Evolutionary conservation across 1,140 invertebrate genomes (phyloP).

Genomic region (Leptinotarsa texana): DNA sequence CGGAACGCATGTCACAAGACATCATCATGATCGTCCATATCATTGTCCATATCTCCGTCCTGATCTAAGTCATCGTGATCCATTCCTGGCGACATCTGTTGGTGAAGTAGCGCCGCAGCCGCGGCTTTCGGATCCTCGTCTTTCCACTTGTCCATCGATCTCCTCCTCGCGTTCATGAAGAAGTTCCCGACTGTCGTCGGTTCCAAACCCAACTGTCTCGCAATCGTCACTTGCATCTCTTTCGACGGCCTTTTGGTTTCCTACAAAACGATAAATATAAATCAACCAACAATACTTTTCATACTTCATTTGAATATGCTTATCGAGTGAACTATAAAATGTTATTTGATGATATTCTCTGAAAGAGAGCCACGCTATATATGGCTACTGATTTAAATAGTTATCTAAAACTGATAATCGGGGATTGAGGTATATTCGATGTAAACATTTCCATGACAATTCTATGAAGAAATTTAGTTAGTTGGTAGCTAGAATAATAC

Average conservation of each 20-base stretch:
- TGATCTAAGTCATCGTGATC: conserved; percentile 57
- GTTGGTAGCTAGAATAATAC: no score
- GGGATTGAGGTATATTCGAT: no score
- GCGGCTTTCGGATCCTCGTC: conserved; percentile 76
- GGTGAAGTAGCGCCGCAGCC: conserved; percentile 45
- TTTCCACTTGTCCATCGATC: conserved; percentile 99
- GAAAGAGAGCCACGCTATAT: no score
- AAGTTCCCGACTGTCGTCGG: conserved; percentile 99
- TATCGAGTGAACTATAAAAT: no score
- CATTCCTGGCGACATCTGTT: conserved; percentile 57
- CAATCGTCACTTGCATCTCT: conserved; percentile 99
- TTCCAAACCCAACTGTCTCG: conserved; percentile 94
- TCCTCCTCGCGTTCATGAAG: conserved; percentile 98
- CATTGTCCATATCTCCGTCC: conserved; percentile 56
- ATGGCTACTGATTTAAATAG: no score
- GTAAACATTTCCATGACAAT: no score
- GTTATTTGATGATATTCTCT: no score
- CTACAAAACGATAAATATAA: conserved; percentile 58
- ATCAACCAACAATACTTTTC: no score
- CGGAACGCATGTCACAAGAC: conserved; percentile 61
- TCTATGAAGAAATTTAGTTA: no score
- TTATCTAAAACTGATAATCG: no score
- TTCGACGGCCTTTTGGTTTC: conserved; percentile 99
- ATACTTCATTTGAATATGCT: no score
- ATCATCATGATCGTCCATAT: conserved; percentile 55